Base-by-base conservation (phyloP, 2,797 vertebrate genomes). In the Acanthurus leucopareius region DNA sequence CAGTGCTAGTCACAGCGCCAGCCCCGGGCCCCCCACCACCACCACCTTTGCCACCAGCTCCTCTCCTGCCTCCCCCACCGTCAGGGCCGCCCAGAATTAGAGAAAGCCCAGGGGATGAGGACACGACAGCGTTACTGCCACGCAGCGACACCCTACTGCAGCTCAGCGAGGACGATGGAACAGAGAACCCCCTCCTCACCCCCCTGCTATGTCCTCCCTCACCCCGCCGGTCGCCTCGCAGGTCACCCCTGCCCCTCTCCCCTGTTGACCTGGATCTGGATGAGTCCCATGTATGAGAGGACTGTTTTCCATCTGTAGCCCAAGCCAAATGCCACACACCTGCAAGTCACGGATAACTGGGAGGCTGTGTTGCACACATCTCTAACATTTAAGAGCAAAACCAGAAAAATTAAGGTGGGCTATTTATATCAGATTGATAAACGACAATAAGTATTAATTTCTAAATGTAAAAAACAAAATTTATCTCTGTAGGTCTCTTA, bases 161-260 rank as follows among this genome's bases (percentile, higher is more conserved):
- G 66, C 95, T 97, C 87, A 96, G 95, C 0, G 97, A 98, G 90
- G 97, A 99, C 19, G 96, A 94, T 0, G 97, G 97, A 83, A 98
- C 92, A 3, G 97, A 98, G 93, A 99, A 99, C 86, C 97, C 98
- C 0, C 92, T 99, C 80, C 96, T 99, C 83, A 89, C 96, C n/a
- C 94, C 95, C 3, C 96, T 97, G 57, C 86, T 94, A 63, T 58
- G 89, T 10, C 78, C 85, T 1, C 77, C 89, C 10, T 69, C 90
- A 0, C 83, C 91, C 2, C 80, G 88, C 11, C 77, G 81, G 7
- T 80, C 85, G 0, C 86, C 93, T 0, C 91, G 90, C 38, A 75
- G 73, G 15, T 63, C n/a, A 3, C 90, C 91, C 5, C 79, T 91
- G 0, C 92, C 92, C 2, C 63, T 94, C n/a, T 93, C 91, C 16